Base-by-base conservation (phyloP, 1,140 invertebrate species). In the Nasonia longicornis region DNA sequence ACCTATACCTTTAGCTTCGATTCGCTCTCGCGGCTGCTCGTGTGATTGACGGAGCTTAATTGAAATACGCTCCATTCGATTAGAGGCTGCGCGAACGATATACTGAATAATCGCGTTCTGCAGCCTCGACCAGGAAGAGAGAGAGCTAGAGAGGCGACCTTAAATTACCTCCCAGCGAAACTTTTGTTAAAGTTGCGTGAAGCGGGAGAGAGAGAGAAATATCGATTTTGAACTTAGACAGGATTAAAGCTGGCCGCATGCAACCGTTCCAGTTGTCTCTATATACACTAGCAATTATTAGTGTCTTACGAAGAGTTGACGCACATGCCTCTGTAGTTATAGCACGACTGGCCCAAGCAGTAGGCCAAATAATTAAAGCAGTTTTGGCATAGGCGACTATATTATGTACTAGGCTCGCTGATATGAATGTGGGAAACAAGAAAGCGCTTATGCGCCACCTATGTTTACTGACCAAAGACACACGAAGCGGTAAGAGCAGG, bases 31-130 rank as follows among this genome's bases (percentile, higher is more conserved):
- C 80, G 12, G 64, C 64, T 11, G 29, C 11, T 73, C 76, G 26
- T 12, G 52, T 67, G 80, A 82, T 77, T 72, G 80, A 78, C 76
- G 76, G 58, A 71, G 80, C 76, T 82, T 82, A 82, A 82, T 82
- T 78, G 75, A 82, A 82, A 82, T 78, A 78, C 80, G 80, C 80
- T 82, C 70, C n/a, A 78, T 78, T 82, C 80, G 80, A 82, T 82
- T 78, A 82, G 80, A 82, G 80, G 63, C 71, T 67, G 70, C 70
- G 42, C 26, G 73, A 78, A 77, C 75, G 80, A 82, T 82, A 82
- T 82, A 73, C 80, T 58, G 75, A 82, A 82, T 82, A 82, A 82
- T 82, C 75, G 80, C 75, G 80, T 82, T 82, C 45, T 48, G 45
- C 45, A 48, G 45, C 45, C 45, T 48, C 45, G 12, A 69, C 75